Base-by-base conservation (phyloP, 2,797 vertebrate species). In the Danio albolineatus region DNA sequence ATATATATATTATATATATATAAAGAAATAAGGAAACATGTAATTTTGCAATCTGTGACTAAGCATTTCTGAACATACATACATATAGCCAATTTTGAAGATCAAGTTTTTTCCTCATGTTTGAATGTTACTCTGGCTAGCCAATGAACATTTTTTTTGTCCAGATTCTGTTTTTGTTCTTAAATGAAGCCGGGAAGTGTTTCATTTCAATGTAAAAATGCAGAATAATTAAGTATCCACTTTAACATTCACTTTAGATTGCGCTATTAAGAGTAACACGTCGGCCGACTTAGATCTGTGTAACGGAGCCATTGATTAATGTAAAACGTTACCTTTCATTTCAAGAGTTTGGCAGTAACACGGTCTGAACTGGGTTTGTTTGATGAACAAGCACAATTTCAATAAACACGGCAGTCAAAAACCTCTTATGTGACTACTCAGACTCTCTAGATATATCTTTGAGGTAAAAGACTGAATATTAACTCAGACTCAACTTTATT, bases 341-440 rank as follows among this genome's bases (percentile, higher is more conserved):
- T 16, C 36, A 14, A 64, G 13, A 5, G 10, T 66, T 56, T 66
- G 41, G 51, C 19, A 36, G 7, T 36, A 39, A 66, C 60, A 54
- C 74, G 66, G 36, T n/a, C 19, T 57, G 41, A 78, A 74, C 28
- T 61, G 60, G 41, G 85, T 66, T 79, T 51, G 46, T 72, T 79
- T 83, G 76, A 80, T 62, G 66, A 57, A 36, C 12, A 10, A 28
- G 21, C 76, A 73, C 21, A 74, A 72, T 73, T 83, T 83, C 73
- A 81, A 78, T 83, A 85, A 88, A 88, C 83, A 82, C 6, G 39
- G 53, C 14, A 76, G 69, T 49, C 60, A 59, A 62, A 67, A 81
- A 69, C 8, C 65, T 44, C 56, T 21, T 57, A 53, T 73, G 61
- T 53, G 69, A 66, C 64, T 64, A 56, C 28, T 64, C 48, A 67